phyloP scores from a whole-genome alignment of 2,113 vertebrate species.

The Cepphus grylle region DNA sequence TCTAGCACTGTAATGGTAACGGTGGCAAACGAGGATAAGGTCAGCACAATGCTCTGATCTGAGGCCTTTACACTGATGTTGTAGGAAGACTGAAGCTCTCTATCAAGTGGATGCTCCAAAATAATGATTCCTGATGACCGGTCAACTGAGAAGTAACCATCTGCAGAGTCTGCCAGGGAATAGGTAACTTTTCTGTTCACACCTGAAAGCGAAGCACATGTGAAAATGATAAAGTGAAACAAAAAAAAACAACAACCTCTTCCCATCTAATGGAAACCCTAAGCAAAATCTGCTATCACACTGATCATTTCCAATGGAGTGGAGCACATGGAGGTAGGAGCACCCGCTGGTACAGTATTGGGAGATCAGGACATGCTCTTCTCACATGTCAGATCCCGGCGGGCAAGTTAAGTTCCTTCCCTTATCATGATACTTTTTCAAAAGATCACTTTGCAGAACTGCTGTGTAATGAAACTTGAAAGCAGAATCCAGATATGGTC shows the following conservation, averaged over 20 bases:
- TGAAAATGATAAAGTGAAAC: neutral
- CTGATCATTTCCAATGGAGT: neutral
- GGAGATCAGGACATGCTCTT: neutral
- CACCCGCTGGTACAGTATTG: neutral
- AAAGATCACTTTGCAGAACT: neutral
- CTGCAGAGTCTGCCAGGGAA: conserved; percentile 83
- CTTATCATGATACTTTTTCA: neutral
- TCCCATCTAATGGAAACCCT: neutral
- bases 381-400: neutral
- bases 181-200: conserved; percentile 87
- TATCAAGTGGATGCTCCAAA: conserved; percentile 87
- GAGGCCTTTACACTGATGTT: conserved; percentile 85
- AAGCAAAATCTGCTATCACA: neutral
- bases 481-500: neutral
- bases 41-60: conserved; percentile 81
- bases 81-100: conserved; percentile 88
- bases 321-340: neutral
- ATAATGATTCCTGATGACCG: conserved; percentile 84
- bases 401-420: neutral
- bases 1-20: conserved; percentile 92
- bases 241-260: neutral
- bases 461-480: neutral
- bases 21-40: conserved; percentile 83
- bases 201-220: conserved; percentile 70
- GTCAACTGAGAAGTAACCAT: conserved; percentile 90